Base-by-base conservation (phyloP, 1,140 invertebrate genomes). In the Caenorhabditis latens region DNA sequence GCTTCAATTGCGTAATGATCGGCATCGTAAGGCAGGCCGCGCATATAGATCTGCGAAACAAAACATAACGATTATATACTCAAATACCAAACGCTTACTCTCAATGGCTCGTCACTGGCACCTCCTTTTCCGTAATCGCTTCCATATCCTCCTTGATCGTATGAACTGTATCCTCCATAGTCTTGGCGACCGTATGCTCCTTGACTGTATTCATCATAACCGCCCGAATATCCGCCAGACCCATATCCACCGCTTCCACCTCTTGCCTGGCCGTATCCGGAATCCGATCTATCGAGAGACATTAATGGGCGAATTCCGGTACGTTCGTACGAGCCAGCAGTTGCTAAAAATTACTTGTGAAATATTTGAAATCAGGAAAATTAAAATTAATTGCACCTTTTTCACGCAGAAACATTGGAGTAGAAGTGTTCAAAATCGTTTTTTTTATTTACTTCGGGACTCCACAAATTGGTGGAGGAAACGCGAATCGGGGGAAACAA, bases 11-110 rank as follows among this genome's bases (percentile, higher is more conserved):
- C 79, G 11, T 57, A 16, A 16, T 53, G 55, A 21, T 46, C 43
- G 9, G 48, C 79, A 42, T 87, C 86, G 32, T 63, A 87, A 1
- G 86, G 86, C 40, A 87, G 57, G 16, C 86, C 86, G 11, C 86
- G 46, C 86, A 87, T 87, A 61, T 83, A 83, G 5, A 87, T 24
- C 86, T 86, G 50, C 2, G n/a, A 85, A 48, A 85, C 21, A 21
- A 58, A 58, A 84, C n/a, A 48, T 85, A 50, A 71, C 71, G 24
- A 43, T 46, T 9, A 11, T 40, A 2, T 19, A 16, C 2, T 4
- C 21, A 16, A 65, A 46, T 14, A 2, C 32, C 40, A 55, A 11
- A 19, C 61, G 5, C 32, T 32, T 32, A 40, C 63, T 40, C 67
- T 67, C 84, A 57, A 24, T 48, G 50, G 71, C 8, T 58, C 63